These are phyloP conservation scores for Pelosia muscerda DNA, from an alignment of 2,888 invertebrate species.

Conservation along the genomic window DNA sequence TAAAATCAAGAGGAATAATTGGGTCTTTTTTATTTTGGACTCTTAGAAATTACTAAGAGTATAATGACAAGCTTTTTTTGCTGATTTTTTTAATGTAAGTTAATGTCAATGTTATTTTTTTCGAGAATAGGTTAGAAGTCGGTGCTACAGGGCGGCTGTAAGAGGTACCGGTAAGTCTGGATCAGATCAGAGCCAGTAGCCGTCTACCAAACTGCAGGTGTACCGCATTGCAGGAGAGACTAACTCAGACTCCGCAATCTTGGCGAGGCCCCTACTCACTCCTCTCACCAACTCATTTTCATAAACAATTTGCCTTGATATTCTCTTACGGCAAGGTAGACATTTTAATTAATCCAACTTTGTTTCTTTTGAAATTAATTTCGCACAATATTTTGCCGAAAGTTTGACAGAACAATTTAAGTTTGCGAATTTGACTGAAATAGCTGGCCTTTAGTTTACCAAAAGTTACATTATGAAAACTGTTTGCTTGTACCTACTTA, in stretches of 20 bases:
- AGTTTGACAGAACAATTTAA: slow-evolving; percentile 12
- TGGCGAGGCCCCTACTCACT: not conserved
- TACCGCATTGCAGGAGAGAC: not conserved
- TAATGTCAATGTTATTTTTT: too few relatives aligned
- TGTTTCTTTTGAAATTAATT: not conserved
- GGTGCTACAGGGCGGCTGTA: too few relatives aligned
- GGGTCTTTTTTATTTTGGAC: too few relatives aligned
- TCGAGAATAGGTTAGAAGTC: too few relatives aligned
- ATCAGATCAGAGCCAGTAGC: too few relatives aligned
- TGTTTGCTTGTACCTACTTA: slow-evolving; percentile 4
- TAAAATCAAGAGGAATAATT: too few relatives aligned
- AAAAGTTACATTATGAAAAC: slow-evolving; percentile 9
- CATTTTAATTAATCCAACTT: not conserved
- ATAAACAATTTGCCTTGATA: not conserved
- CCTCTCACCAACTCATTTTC: not conserved
- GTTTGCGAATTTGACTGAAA: slow-evolving; percentile 2
- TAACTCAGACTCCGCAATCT: not conserved
- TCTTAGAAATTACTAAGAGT: too few relatives aligned
- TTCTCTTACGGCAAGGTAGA: not conserved
- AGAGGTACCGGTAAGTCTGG: too few relatives aligned
- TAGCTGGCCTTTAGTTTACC: slow-evolving; percentile 4
- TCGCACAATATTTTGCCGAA: not conserved
- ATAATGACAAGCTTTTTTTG: too few relatives aligned
- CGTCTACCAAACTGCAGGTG: too few relatives aligned
- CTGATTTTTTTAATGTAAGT: too few relatives aligned